phyloP scores from a whole-genome alignment of 2,113 vertebrate genomes.

The Emydocephalus ijimae region DNA sequence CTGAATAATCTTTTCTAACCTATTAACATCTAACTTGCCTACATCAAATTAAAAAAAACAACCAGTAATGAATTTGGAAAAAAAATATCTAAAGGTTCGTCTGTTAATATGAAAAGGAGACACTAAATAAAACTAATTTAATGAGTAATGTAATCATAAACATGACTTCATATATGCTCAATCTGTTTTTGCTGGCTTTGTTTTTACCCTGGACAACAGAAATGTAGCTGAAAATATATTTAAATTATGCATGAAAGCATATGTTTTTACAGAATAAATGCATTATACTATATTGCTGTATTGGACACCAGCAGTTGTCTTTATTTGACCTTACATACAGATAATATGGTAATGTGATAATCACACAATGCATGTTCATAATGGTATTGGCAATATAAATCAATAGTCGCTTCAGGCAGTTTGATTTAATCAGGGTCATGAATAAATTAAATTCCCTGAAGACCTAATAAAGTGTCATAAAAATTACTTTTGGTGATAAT shows the following conservation, averaged over 20 bases:
- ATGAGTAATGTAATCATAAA: neutral
- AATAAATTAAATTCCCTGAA: conserved; percentile 83
- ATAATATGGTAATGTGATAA: conserved; percentile 57
- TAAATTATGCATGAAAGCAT: neutral
- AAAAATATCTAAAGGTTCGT: neutral
- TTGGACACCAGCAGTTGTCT: conserved; percentile 33
- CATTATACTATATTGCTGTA: conserved; percentile 22
- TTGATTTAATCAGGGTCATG: conserved; percentile 82
- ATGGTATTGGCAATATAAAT: conserved; percentile 82
- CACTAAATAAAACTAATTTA: neutral
- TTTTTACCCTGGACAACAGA: neutral
- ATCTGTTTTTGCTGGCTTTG: neutral
- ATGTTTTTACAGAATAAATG: conserved; percentile 6
- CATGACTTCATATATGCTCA: neutral
- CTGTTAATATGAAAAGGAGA: neutral
- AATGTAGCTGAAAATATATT: neutral
- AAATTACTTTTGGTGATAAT: conserved; percentile 87
- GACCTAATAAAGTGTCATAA: conserved; percentile 86
- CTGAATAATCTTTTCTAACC: neutral
- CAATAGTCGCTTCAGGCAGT: conserved; percentile 80
- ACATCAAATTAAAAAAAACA: neutral
- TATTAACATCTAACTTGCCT: neutral
- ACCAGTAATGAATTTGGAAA: neutral
- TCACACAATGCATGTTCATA: conserved; percentile 74
- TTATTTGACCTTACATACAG: conserved; percentile 51